phyloP scores from a whole-genome alignment of 2,797 vertebrate genomes.

The Knipowitschia caucasica region DNA sequence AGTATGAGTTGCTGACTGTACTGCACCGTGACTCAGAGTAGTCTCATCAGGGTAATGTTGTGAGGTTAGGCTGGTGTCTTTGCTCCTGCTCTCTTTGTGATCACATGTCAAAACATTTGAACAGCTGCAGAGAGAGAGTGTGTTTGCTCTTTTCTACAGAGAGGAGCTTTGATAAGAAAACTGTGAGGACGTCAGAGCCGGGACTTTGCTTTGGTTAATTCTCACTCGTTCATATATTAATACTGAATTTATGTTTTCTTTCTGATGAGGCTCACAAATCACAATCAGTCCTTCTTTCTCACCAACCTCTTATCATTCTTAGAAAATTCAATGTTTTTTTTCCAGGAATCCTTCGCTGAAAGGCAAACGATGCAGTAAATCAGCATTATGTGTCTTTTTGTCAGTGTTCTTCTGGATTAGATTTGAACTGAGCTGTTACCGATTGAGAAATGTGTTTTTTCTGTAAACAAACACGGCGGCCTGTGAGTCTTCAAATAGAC shows the following conservation, averaged over 20 bases:
- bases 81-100: constrained; percentile 50
- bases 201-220: background rate
- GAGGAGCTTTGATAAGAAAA: constrained; percentile 44
- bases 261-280: too few species aligned
- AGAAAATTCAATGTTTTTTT: too few species aligned
- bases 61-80: constrained; percentile 54
- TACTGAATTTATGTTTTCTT: background rate
- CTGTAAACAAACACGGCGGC: background rate
- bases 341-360: too few species aligned
- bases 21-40: too few species aligned
- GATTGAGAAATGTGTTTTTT: background rate
- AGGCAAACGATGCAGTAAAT: too few species aligned
- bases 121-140: constrained; percentile 63
- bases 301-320: too few species aligned
- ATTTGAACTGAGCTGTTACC: background rate
- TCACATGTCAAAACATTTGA: constrained; percentile 76
- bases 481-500: background rate
- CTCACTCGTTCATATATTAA: background rate
- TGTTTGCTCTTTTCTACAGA: constrained; percentile 47
- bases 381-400: background rate
- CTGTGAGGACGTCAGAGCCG: constrained; percentile 38
- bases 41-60: too few species aligned
- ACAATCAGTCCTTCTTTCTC: too few species aligned
- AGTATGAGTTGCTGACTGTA: too few species aligned
- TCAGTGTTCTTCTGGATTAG: background rate